Evolutionary conservation across 2,888 invertebrate species (phyloP).

Genomic region (Stratiomys singularior): DNA sequence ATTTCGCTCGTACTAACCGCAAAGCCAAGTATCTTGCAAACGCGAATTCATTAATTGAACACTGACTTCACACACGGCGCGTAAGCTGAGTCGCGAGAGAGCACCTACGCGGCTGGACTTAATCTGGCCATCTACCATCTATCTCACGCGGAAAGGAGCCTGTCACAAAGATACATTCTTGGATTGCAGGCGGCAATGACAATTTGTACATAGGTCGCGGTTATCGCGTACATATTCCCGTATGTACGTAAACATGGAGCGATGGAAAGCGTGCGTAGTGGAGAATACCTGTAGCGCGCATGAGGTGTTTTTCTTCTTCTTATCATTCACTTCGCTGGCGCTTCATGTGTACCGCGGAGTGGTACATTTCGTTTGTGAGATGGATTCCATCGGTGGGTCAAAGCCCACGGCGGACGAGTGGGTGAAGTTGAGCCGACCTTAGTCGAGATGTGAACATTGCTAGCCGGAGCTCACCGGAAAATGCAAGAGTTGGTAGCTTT

Average conservation of each 20-base stretch:
- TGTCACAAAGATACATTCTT: constrained; percentile 19
- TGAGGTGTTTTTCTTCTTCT: constrained; percentile 30
- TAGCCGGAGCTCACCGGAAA: too few relatives aligned
- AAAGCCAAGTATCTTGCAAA: not conserved
- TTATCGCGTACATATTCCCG: not conserved
- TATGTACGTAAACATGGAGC: constrained; percentile 16
- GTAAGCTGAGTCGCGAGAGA: constrained; percentile 1
- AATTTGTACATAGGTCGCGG: not conserved
- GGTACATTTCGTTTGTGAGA: not conserved
- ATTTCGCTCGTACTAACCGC: not conserved
- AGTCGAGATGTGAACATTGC: too few relatives aligned
- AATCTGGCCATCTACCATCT: constrained; percentile 7
- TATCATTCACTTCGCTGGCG: not conserved
- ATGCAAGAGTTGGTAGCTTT: too few relatives aligned
- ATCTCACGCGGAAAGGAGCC: not conserved
- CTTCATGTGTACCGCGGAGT: not conserved
- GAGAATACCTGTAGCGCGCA: constrained; percentile 47
- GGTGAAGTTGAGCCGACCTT: too few relatives aligned
- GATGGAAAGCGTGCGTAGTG: constrained; percentile 46
- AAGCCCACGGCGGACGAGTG: not conserved
- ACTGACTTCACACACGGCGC: not conserved
- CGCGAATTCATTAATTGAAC: constrained; percentile 9
- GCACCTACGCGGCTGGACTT: constrained; percentile 22
- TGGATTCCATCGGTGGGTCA: not conserved
- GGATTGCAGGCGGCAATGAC: constrained; percentile 7